Evolutionary conservation across 2,113 vertebrate genomes (phyloP).

Genomic region (Ginglymostoma cirratum): DNA sequence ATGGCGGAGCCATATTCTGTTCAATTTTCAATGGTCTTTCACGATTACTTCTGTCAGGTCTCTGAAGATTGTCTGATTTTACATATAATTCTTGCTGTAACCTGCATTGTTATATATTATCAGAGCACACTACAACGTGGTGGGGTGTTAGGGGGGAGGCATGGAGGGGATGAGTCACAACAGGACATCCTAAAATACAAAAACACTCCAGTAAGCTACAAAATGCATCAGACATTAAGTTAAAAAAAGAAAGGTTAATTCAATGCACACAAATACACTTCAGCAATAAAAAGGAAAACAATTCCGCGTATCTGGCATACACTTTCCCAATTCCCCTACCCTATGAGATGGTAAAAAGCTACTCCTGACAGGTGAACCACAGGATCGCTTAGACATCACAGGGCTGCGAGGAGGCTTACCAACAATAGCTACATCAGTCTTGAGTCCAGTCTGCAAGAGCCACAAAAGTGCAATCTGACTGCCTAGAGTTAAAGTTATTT

Average conservation of each 20-base stretch:
- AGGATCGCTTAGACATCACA: constrained; percentile 74
- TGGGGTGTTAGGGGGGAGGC: background rate
- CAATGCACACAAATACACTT: background rate
- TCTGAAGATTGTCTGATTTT: background rate
- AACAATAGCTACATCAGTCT: constrained; percentile 72
- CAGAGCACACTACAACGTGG: background rate
- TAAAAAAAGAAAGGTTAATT: background rate
- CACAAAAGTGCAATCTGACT: constrained; percentile 61
- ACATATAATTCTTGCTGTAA: background rate
- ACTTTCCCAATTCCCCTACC: constrained; percentile 63
- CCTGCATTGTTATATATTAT: background rate
- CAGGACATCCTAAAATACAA: background rate
- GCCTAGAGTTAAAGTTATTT: background rate
- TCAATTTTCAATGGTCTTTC: background rate
- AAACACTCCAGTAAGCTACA: background rate
- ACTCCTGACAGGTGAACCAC: constrained; percentile 70
- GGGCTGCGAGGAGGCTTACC: constrained; percentile 96
- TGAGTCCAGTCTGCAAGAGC: constrained; percentile 76
- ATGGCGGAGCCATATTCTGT: background rate
- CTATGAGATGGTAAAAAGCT: constrained; percentile 61
- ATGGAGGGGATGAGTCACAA: background rate
- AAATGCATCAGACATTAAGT: background rate
- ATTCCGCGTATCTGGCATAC: background rate
- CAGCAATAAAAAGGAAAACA: constrained; percentile 2
- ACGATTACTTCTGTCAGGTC: background rate